Base-by-base conservation (phyloP, 2,888 invertebrate species). In the Leptura quadrifasciata region DNA sequence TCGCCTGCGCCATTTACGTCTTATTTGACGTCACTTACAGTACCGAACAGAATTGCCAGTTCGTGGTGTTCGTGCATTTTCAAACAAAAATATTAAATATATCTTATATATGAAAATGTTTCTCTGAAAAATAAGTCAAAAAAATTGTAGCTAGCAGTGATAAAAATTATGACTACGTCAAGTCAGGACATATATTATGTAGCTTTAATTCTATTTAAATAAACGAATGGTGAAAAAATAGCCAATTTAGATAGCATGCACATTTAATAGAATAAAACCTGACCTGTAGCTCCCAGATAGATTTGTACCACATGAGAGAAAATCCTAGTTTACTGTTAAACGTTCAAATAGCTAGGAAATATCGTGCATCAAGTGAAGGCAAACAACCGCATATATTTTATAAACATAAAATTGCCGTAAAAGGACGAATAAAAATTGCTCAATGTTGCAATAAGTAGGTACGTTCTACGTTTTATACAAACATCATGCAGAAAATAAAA, bases 391-490 rank as follows among this genome's bases (percentile, higher is more conserved):
- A 35, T 35, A 63, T 39, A 63, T 21, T 63, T 39, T 27, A 24
- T 63, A 63, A 39, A 63, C 63, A 65, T 65, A 54, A 54, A 54
- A 52, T 54, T 24, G 54, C 54, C 65, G 47, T 54, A 65, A 65
- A 65, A 52, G 65, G 54, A 52, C 65, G 47, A n/a, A 17, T 24
- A 65, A 65, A 65, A 65, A 54, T 24, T 24, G 35, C 21, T 65
- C 65, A 65, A 52, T 65, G 65, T 65, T 65, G 65, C 52, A 65
- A 65, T 65, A 65, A 65, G 52, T 65, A 65, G 27, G 18, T 63
- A 63, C 63, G 35, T 17, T 35, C 52, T 21, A 10, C 54, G 54
- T 65, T 47, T 65, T 65, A 65, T 54, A 52, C 65, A 65, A 52
- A 52, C 65, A 65, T 65, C 65, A 65, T 52, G 27, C 5, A 52